Base-by-base conservation (phyloP, 2,888 invertebrate species). In the Drosophila quinaria region DNA sequence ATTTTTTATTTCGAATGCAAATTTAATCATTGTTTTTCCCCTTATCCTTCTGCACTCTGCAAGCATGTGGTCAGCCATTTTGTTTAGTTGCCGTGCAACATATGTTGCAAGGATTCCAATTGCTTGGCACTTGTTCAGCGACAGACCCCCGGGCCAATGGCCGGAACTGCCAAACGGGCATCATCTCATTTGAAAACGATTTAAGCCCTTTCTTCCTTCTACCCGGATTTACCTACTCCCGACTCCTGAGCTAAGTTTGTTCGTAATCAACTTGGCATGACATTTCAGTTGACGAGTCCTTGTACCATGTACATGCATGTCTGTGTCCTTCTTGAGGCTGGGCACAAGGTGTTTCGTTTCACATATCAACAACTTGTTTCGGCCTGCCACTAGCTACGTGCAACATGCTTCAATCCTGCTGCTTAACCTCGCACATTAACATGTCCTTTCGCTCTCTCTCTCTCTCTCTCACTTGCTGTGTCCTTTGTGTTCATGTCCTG, bases 331-430 rank as follows among this genome's bases (percentile, higher is more conserved):
- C 51, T 63, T 42, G 59, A 15, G 50, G 33, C 58, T 51, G 52
- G 69, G 80, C 86, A 86, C 86, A 86, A 86, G 86, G 86, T 86
- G 86, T 86, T 87, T 78, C 82, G 63, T 78, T 87, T 89, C 86
- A 87, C 86, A 86, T 84, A 79, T 82, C 78, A 70, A 67, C 72
- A 66, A 64, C 70, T 74, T 74, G 80, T 72, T 80, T 47, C 44
- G 31, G 17, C 25, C 39, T 35, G 22, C 44, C 50, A 37, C 55
- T 44, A 15, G 56, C 35, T 35, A 46, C 35, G 22, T 22, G 46
- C 58, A 25, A 35, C 58, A 46, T 47, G 46, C 46, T 33, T 10
- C 19, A 41, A 46, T 17, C 56, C 59, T 58, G 52, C 58, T 59
- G 52, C 50, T 52, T 64, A 64, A 54, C 51, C 52, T 59, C 52